phyloP scores from a whole-genome alignment of 2,113 vertebrate genomes.

The Osmerus eperlanus region DNA sequence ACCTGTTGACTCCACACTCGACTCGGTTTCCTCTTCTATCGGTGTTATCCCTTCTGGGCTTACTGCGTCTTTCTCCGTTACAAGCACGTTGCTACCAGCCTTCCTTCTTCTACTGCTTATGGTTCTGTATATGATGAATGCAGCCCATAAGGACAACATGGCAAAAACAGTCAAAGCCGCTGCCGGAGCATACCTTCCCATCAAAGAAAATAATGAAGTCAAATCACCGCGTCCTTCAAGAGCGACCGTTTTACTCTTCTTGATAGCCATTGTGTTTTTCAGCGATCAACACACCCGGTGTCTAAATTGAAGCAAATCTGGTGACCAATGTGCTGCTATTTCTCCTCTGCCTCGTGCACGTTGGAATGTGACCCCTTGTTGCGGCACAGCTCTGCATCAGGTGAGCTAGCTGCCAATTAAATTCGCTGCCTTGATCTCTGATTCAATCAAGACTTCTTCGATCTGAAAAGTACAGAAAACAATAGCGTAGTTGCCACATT shows the following conservation, averaged over 20 bases:
- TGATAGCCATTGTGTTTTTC: background rate
- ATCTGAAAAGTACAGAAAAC: too few relatives aligned
- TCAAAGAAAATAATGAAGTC: background rate
- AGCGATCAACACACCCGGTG: background rate
- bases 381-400: conserved; percentile 7
- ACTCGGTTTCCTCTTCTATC: background rate
- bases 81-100: conserved; percentile 14
- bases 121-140: conserved; percentile 53
- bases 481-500: background rate
- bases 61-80: conserved; percentile 9
- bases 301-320: background rate
- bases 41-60: background rate
- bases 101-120: conserved; percentile 56
- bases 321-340: too few relatives aligned
- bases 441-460: background rate
- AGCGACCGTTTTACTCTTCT: background rate
- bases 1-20: conserved; percentile 51
- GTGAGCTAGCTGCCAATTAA: background rate
- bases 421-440: background rate
- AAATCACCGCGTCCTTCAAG: conserved; percentile 1
- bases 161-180: conserved; percentile 1
- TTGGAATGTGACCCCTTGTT: conserved; percentile 6
- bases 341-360: background rate
- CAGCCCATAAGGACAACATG: conserved; percentile 4
- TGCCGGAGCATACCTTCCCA: background rate